A percentile compares a stretch with the other conserved stretches of the same genome.
Evolutionary conservation across 2,888 invertebrate species (phyloP).

Genomic region (Exocentrus adspersus): DNA sequence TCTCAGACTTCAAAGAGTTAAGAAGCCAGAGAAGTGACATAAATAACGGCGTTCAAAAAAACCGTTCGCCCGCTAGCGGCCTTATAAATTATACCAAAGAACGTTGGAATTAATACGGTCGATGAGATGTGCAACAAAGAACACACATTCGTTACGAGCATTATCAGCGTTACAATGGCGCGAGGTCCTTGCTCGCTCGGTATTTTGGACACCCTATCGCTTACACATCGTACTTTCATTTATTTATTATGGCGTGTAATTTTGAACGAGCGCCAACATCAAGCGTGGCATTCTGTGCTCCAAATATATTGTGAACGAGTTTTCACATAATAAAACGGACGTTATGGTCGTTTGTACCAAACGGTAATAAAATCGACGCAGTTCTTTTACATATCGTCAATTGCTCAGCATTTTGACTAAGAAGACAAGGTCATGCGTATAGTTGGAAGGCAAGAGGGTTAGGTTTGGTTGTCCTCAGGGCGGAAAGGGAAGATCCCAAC

Average conservation of each 20-base stretch:
- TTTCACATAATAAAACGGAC: slow-evolving; percentile 37
- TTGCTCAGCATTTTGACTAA: no score
- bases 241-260: slow-evolving; percentile 43
- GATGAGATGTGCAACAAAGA: slow-evolving; percentile 51
- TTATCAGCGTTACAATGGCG: slow-evolving; percentile 38
- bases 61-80: slow-evolving; percentile 36
- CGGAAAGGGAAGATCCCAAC: no score
- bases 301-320: slow-evolving; percentile 36
- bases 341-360: slow-evolving; percentile 15
- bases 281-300: slow-evolving; percentile 34
- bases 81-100: slow-evolving; percentile 43
- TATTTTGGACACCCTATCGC: slow-evolving; percentile 37
- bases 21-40: slow-evolving; percentile 41
- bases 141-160: slow-evolving; percentile 40
- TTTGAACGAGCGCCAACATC: slow-evolving; percentile 43
- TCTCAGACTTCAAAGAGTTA: slow-evolving; percentile 37
- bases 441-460: no score
- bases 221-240: slow-evolving; percentile 31
- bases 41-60: slow-evolving; percentile 27
- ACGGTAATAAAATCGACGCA: slow-evolving; percentile 6
- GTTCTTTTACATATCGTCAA: neutral
- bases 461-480: no score
- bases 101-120: slow-evolving; percentile 49
- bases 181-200: slow-evolving; percentile 30
- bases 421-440: no score